Percentiles rank a stretch among this genome's conserved stretches.
Conservation (phyloP, 2,888 invertebrate genomes). For the Drosophila infuscata region DNA sequence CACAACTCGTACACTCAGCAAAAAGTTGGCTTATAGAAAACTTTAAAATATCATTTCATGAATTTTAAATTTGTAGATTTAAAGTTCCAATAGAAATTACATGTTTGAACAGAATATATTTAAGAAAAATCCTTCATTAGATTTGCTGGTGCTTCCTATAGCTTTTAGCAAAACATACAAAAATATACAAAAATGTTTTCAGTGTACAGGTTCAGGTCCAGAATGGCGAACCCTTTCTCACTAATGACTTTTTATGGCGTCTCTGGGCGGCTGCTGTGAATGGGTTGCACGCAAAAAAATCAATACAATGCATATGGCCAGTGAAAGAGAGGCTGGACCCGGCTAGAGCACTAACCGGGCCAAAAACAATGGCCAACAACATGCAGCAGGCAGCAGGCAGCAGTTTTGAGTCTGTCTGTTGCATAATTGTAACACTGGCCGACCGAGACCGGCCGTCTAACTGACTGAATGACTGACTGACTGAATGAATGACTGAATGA, state of each 20-base stretch:
- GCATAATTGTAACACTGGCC: conserved; percentile 81
- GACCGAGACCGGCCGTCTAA: conserved; percentile 55
- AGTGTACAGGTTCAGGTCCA: conserved; percentile 1
- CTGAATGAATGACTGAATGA: conserved; percentile 46
- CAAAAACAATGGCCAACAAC: conserved; percentile 47
- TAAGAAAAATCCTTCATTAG: not conserved
- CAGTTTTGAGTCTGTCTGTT: conserved; percentile 58
- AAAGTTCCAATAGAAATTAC: not conserved
- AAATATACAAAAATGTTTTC: not conserved
- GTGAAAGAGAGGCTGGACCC: conserved; percentile 33
- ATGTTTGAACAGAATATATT: not conserved
- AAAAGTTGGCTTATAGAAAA: not conserved
- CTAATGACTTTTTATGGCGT: conserved; percentile 80
- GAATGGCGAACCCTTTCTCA: conserved; percentile 51
- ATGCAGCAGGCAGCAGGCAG: not conserved
- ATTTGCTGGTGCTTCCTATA: fast-evolving
- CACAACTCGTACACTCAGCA: not conserved
- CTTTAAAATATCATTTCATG: not conserved
- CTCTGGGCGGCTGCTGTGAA: conserved; percentile 53
- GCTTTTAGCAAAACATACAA: not conserved
- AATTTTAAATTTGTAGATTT: not conserved
- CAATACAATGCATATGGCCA: conserved; percentile 73
- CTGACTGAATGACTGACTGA: conserved; percentile 14
- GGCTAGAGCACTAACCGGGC: conserved; percentile 32
- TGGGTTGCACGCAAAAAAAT: conserved; percentile 65